phyloP scores from a whole-genome alignment of 2,113 vertebrate species.

The Eulemur macaco region DNA sequence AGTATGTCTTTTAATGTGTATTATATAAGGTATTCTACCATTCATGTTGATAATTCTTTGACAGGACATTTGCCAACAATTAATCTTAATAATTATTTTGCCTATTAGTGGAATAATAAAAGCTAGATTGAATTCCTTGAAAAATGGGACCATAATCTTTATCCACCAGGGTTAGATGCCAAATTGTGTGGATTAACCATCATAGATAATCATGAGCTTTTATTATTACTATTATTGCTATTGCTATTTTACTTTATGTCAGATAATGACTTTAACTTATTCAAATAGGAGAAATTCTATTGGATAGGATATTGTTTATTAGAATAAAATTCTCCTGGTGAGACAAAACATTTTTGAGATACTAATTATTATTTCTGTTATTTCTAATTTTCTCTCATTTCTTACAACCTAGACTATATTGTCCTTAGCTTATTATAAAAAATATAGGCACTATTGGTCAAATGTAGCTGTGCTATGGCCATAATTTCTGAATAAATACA shows the following conservation, averaged over 20 bases:
- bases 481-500: constrained; percentile 12
- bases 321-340: neutral
- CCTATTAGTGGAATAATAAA: neutral
- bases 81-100: neutral
- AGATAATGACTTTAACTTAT: neutral
- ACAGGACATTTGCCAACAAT: neutral
- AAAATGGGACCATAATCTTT: neutral
- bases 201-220: neutral
- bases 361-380: constrained; percentile 16
- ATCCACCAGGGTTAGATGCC: neutral
- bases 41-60: neutral
- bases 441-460: neutral
- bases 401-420: neutral
- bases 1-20: neutral
- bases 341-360: neutral
- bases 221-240: neutral
- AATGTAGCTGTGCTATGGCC: neutral
- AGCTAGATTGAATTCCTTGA: neutral
- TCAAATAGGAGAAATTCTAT: neutral
- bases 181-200: neutral
- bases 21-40: neutral
- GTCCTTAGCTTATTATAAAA: neutral
- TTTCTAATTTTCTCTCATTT: neutral
- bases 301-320: neutral
- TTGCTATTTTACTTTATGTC: neutral